Evolutionary conservation across 2,113 vertebrate genomes (phyloP), one percentile per base, ranked within the genome.

Genomic region (Trinectes maculatus): DNA sequence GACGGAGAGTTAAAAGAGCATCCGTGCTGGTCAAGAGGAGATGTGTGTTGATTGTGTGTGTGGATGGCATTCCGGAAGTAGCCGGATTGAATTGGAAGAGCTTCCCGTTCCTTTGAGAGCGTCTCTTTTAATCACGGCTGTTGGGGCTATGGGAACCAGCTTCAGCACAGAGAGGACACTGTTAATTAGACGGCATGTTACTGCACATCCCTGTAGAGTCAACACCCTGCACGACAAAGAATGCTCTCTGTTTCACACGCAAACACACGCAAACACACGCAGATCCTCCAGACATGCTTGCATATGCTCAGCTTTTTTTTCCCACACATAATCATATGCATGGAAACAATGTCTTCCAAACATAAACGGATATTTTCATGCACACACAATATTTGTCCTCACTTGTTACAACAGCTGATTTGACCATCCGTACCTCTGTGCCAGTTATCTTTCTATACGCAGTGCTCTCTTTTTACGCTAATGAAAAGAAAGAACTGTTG

Each of bases 111-210:
- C 87, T 91, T 89, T 88, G 87, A 89, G 87, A 87, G 84, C 39
- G n/a, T 81, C 82, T 89, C 89, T 90, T 93, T 92, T 92, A 91
- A 92, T 92, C 92, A 91, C 83, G 75, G 83, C 84, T 76, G 75
- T 61, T 82, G 88, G 78, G 83, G 83, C 80, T 82, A 75, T 84
- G 85, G 85, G 89, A 87, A 87, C 68, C 78, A 57, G 74, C 74
- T 83, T 81, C 83, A 60, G 81, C 66, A 66, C 57, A 54, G 80
- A 84, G 83, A 88, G 87, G 89, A 89, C 86, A 69, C 85, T 87
- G 86, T 86, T 91, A 91, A 91, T 92, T 91, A 91, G 86, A 73
- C 60, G 31, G 74, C 86, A 78, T 81, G 86, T 85, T 89, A 79
- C 88, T 74, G 81, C 81, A 84, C 73, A 82, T 89, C 86, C 78